phyloP scores from a whole-genome alignment of 1,140 invertebrate genomes.

The Aplysia californica region DNA sequence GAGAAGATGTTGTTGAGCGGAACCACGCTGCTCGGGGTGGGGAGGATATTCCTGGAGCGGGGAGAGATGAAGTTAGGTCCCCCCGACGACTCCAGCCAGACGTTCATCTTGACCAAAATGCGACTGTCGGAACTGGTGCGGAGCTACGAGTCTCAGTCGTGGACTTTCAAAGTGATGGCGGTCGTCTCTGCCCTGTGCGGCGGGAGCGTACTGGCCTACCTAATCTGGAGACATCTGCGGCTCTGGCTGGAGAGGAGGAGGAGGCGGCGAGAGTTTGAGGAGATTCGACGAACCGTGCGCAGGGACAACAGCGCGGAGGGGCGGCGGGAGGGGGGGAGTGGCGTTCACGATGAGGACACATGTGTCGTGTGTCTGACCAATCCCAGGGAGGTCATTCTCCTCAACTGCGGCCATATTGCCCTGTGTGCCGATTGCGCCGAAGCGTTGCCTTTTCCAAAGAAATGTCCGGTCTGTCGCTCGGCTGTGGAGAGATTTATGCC shows the following conservation, averaged over 20 bases:
- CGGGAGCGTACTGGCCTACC: constrained; percentile 36
- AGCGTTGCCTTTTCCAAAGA: constrained; percentile 47
- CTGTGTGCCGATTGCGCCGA: constrained; percentile 65
- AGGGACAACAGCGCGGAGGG: background rate
- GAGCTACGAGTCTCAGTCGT: constrained; percentile 42
- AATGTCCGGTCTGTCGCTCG: constrained; percentile 66
- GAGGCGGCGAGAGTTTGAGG: constrained; percentile 29
- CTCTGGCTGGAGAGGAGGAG: constrained; percentile 31
- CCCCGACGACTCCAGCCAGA: constrained; percentile 36
- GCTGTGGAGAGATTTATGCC: constrained; percentile 52
- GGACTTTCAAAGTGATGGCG: constrained; percentile 49
- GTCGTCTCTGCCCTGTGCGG: constrained; percentile 50
- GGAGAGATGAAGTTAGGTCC: constrained; percentile 55
- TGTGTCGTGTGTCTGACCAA: constrained; percentile 67
- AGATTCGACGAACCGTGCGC: constrained; percentile 26
- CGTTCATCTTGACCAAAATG: constrained; percentile 62
- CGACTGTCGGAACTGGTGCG: constrained; percentile 56
- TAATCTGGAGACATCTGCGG: constrained; percentile 45
- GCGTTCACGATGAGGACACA: constrained; percentile 30
- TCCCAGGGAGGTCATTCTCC: constrained; percentile 61
- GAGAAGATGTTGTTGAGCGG: constrained; percentile 65
- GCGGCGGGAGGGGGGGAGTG: constrained; percentile 3
- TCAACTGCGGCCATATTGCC: constrained; percentile 68
- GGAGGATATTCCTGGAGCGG: constrained; percentile 56
- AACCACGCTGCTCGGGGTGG: constrained; percentile 61